phyloP scores from a whole-genome alignment of 2,113 vertebrate species.

The Bufo gargarizans region DNA sequence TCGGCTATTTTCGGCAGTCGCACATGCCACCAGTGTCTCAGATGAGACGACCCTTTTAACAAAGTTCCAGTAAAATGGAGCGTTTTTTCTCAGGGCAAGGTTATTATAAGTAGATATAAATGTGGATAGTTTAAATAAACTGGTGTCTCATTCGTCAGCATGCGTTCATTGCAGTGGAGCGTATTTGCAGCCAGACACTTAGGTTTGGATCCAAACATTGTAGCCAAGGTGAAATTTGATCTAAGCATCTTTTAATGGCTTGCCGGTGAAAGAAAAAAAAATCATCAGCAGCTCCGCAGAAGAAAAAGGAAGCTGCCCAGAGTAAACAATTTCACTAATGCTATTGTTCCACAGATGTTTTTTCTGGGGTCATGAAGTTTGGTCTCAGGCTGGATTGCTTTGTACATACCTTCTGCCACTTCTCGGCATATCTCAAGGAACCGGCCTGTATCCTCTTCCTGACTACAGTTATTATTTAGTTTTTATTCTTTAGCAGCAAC shows the following conservation, averaged over 20 bases:
- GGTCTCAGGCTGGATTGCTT: constrained; percentile 73
- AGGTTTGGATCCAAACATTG: neutral
- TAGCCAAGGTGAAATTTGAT: constrained; percentile 21
- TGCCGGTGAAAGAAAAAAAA: constrained; percentile 55
- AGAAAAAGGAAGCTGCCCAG: constrained; percentile 74
- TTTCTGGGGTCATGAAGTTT: constrained; percentile 73
- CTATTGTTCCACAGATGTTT: constrained; percentile 74
- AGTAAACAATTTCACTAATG: constrained; percentile 80
- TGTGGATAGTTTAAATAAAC: neutral
- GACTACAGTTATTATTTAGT: constrained; percentile 69
- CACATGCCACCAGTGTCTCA: no score
- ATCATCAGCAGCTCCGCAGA: neutral
- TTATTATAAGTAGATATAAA: neutral
- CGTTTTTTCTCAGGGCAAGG: neutral
- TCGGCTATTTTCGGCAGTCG: no score
- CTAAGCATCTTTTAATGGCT: constrained; percentile 24
- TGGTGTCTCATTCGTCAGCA: neutral
- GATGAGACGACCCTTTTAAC: no score
- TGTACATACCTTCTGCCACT: constrained; percentile 70
- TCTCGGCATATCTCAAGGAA: constrained; percentile 84
- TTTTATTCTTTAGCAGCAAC: constrained; percentile 58
- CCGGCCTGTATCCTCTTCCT: constrained; percentile 86
- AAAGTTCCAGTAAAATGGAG: neutral
- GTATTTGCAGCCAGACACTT: neutral
- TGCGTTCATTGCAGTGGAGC: neutral